These are phyloP conservation scores for Callorhinus ursinus DNA, from an alignment of 2,113 vertebrate species.

Conservation along the genomic window DNA sequence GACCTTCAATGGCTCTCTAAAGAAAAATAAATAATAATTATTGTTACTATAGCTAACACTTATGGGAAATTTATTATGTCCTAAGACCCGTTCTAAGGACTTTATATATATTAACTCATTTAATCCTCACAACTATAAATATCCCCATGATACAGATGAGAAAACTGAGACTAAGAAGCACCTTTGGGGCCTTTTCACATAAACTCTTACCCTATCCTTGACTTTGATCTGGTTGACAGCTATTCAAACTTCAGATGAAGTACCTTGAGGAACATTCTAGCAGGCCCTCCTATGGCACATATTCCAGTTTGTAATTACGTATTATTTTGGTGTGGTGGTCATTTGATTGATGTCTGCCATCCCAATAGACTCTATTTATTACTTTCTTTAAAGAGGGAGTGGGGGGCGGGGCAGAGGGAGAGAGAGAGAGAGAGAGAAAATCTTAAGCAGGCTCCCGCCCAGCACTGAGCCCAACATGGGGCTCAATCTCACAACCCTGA, in stretches of 20 bases:
- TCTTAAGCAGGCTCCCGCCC: not conserved
- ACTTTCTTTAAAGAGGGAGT: not conserved
- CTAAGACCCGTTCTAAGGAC: not conserved
- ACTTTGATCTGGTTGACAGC: not conserved
- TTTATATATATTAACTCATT: constrained; percentile 13
- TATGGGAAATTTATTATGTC: not conserved
- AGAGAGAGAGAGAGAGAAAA: not conserved
- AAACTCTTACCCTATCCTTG: not conserved
- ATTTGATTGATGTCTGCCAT: not conserved
- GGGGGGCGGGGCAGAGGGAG: not conserved
- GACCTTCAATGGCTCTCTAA: not conserved
- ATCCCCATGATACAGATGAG: not conserved
- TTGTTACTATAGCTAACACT: not conserved
- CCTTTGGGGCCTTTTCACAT: not conserved
- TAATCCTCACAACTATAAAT: not conserved
- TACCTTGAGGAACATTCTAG: not conserved
- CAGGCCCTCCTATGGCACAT: not conserved
- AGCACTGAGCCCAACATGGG: not conserved
- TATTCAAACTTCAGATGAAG: not conserved
- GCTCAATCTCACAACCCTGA: not conserved
- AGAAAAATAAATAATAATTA: not conserved
- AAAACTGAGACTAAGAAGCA: constrained; percentile 33
- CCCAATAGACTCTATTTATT: not conserved
- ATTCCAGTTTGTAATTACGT: not conserved
- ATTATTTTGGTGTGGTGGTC: not conserved